A percentile compares a stretch with the other conserved stretches of the same genome.
phyloP scores from a whole-genome alignment of 2,888 invertebrate genomes.

The Strigamia crassipes region DNA sequence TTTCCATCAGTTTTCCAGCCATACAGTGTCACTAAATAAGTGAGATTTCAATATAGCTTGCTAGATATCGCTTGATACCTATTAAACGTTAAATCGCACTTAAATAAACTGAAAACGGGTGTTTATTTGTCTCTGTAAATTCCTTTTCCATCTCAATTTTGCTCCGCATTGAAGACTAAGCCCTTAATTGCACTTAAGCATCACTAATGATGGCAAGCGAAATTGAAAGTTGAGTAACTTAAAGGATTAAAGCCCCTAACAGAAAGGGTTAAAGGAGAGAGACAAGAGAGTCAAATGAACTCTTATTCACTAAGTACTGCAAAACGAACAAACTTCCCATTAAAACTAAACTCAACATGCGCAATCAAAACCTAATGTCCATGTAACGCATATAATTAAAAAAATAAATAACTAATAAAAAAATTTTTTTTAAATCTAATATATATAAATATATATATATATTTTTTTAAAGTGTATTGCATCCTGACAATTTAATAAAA shows the following conservation, averaged over 20 bases:
- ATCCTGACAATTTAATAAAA: slow-evolving; percentile 4
- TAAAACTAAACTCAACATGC: not conserved
- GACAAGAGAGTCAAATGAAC: not conserved
- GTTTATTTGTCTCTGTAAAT: slow-evolving; percentile 1
- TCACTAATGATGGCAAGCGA: slow-evolving; percentile 30
- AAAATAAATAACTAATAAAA: not conserved
- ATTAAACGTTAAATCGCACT: too few species aligned
- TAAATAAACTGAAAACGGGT: not conserved
- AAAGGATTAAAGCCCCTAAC: slow-evolving; percentile 12
- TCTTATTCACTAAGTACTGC: not conserved
- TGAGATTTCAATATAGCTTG: too few species aligned
- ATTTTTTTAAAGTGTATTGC: not conserved
- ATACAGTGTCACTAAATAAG: too few species aligned
- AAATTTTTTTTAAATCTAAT: not conserved
- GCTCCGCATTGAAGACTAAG: slow-evolving; percentile 22
- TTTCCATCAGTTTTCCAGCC: too few species aligned
- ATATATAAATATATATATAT: too few species aligned
- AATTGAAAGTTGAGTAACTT: slow-evolving; percentile 30
- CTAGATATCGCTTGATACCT: too few species aligned
- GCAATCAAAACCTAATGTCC: not conserved
- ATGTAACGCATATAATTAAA: not conserved
- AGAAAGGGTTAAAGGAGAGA: slow-evolving; percentile 22
- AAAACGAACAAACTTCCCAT: not conserved
- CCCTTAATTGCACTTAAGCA: slow-evolving; percentile 27
- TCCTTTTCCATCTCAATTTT: slow-evolving; percentile 27